Base-by-base conservation (phyloP, 2,888 invertebrate species). In the Trichopoda pennipes region DNA sequence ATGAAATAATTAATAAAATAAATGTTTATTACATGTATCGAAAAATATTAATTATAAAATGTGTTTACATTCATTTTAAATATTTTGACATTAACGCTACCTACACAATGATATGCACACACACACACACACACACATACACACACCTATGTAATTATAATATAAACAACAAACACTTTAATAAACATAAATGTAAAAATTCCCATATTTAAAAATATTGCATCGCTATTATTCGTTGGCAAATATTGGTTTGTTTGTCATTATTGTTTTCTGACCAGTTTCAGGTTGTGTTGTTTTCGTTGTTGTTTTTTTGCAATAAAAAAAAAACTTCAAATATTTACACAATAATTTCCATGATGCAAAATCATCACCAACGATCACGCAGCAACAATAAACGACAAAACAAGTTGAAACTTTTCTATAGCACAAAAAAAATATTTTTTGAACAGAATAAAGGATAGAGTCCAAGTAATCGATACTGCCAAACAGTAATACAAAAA, bases 41-140 rank as follows among this genome's bases (percentile, higher is more conserved):
- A 55, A 61, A 79, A 79, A 82, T 82, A 82, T 82, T 82, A 75
- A 82, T 82, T 82, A 82, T 82, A 79, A 82, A 82, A 66, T 79
- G 63, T 82, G 82, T 82, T 82, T 75, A 76, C 82, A 75, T 76
- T 80, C 55, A 51, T 61, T 80, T 80, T 80, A 80, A 74, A 68
- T 74, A 74, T 68, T 80, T 73, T 80, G 79, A 74, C 79, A 73
- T 73, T 73, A 55, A 73, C 32, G 9, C 47, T 55, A 38, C 49
- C 47, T n/a, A 70, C 55, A 63, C 32, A 60, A 3, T 17, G 19
- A 23, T 12, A 9, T 10, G 21, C 10, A 55, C 28, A 9, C 64
- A 53, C 17, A 38, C 1, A 38, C 32, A 10, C n/a, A 53, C 7
- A 28, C 12, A 47, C 32, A 10, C 66, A 55, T 12, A 28, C 0